These are phyloP conservation scores for Spondyliosoma cantharus DNA, from an alignment of 2,797 vertebrate genomes.

Conservation along the genomic window DNA sequence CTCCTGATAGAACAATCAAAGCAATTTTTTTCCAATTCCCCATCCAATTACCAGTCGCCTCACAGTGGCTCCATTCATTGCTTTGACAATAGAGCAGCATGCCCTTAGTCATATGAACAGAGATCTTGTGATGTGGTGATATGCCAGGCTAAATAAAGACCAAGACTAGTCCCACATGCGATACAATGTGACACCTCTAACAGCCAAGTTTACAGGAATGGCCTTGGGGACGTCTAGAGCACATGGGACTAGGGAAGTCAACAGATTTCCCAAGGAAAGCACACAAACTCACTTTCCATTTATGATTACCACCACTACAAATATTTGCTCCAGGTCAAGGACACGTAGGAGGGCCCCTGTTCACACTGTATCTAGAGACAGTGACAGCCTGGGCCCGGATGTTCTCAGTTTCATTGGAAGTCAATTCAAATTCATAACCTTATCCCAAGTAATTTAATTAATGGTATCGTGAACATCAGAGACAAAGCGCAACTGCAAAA, in stretches of 20 bases:
- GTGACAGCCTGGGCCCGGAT: neutral
- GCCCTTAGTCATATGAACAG: slow-evolving; percentile 68
- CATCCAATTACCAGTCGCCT: slow-evolving; percentile 38
- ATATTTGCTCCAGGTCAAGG: neutral
- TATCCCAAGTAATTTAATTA: neutral
- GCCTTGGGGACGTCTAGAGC: slow-evolving; percentile 37
- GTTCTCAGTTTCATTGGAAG: neutral
- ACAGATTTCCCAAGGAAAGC: slow-evolving; percentile 28
- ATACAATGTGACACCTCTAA: slow-evolving; percentile 69
- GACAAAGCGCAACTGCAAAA: neutral
- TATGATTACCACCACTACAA: neutral
- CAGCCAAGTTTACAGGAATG: slow-evolving; percentile 21
- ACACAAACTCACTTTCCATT: slow-evolving; percentile 35
- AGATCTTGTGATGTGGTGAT: slow-evolving; percentile 74
- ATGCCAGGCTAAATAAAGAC: slow-evolving; percentile 71
- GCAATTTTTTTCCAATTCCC: slow-evolving; percentile 52
- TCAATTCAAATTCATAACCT: neutral
- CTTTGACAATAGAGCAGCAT: slow-evolving; percentile 66
- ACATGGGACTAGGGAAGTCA: slow-evolving; percentile 15
- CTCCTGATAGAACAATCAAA: slow-evolving; percentile 61
- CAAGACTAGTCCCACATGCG: slow-evolving; percentile 42
- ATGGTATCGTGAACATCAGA: neutral
- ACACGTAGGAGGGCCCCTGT: neutral
- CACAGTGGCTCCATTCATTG: slow-evolving; percentile 69
- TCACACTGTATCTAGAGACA: neutral